Evolutionary conservation across 2,797 vertebrate genomes (phyloP), one percentile per base, ranked within the genome.

Genomic region (Acanthurus tractus): DNA sequence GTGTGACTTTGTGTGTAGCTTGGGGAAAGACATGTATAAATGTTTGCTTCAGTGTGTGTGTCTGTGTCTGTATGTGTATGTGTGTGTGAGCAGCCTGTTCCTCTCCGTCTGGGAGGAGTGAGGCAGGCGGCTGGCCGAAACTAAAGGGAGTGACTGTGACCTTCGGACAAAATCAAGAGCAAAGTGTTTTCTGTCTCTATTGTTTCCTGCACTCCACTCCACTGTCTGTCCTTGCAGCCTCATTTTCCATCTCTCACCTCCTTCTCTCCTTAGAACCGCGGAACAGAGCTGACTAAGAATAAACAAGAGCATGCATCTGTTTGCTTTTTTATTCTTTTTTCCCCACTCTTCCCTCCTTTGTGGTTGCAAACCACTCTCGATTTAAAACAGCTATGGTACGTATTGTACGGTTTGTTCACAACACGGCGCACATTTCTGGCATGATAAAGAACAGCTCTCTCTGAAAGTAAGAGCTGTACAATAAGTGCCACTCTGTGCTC

Each of bases 71-170:
- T 17, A 34, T 34, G 54, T 70, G 56, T 53, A 67, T 23, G 48
- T 46, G 50, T 45, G 74, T 14, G 13, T 46, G 23, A 68, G 73
- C 50, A 59, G 71, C 56, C 49, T 9, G 62, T 74, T 73, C 63
- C 3, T 76, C 59, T 74, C 49, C 23, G 63, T 25, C 53, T 67
- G 76, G 72, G 55, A 57, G 56, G 61, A 71, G 72, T 0, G 67
- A 79, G 63, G 74, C 64, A 49, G 73, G 25, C 81, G 73, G 81
- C 69, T 65, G 85, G 82, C 67, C 20, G 46, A 79, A 88, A 90
- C 81, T 71, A 76, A 86, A 91, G 76, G 70, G 78, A 88, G 89
- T 74, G 80, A 82, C 83, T 82, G 78, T 89, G 91, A 92, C 92
- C 91, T 93, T 91, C 49, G 64, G 63, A 85, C 77, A 74, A 84